Base-by-base conservation (phyloP, 2,113 vertebrate species). In the Podarcis muralis region DNA sequence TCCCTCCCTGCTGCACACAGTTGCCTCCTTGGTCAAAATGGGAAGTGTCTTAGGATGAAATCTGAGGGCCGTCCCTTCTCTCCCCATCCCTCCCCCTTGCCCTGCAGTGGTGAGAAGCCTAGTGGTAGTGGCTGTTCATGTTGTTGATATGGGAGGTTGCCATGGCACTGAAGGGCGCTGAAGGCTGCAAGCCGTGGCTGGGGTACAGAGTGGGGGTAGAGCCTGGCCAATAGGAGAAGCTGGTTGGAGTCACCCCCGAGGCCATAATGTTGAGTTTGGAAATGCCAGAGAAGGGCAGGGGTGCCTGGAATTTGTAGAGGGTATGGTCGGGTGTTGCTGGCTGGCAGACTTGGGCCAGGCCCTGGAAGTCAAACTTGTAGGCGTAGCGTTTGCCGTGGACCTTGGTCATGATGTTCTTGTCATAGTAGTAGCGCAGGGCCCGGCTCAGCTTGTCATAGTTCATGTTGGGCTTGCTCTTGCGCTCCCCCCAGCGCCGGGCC, bases 371-470 rank as follows among this genome's bases (percentile, higher is more conserved):
- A 79, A 99, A 99, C 94, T 99, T 99, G 96, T 99, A 99, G 76
- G 99, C 99, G 1, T 99, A 99, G 79, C 99, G 98, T 94, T 99
- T 99, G 90, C 99, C 99, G 0, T 99, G 99, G 43, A 99, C 98
- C 94, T 99, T 99, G 93, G 98, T 99, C 99, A 99, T 99, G 97
- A 99, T 99, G 97, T 99, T 99, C 86, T 99, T 99, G 97, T 99
- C 99, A 1, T 99, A 99, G 96, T 99, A 99, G 96, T 99, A 99
- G 90, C 99, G 98, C 92, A 99, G 97, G 0, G 98, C 99, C 3
- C 99, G 97, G 96, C 99, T 99, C 93, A 99, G 97, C 95, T 99
- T 99, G 97, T 99, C 99, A 2, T 99, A 99, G 96, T 99, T 99
- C 99, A 99, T 99, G 97, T 99, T 99, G 95, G 99, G 99, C 87